These are phyloP conservation scores for Thunnus albacares DNA, from an alignment of 2,797 vertebrate genomes.

Conservation along the genomic window DNA sequence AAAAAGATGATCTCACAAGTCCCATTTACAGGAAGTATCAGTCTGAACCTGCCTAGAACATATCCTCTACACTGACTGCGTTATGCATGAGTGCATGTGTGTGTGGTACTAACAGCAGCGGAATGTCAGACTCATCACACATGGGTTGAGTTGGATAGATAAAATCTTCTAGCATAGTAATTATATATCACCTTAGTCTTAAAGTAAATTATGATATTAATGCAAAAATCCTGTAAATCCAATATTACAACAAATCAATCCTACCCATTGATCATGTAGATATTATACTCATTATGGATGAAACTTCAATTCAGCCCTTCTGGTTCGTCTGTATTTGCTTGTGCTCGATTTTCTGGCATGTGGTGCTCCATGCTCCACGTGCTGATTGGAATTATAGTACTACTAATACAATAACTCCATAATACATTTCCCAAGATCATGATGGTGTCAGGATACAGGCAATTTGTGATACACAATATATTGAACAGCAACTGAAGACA, in stretches of 20 bases:
- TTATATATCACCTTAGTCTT: not conserved
- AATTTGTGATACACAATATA: not conserved
- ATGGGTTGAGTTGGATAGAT: not conserved
- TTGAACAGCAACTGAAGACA: too few relatives aligned
- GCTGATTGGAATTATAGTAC: not conserved
- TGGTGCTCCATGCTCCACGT: not conserved
- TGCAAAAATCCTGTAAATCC: not conserved
- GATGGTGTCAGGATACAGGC: not conserved
- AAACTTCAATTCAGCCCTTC: not conserved
- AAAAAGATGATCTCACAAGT: constrained; percentile 40
- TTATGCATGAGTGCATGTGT: not conserved
- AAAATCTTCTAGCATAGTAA: not conserved
- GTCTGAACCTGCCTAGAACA: constrained; percentile 31
- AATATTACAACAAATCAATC: too few relatives aligned
- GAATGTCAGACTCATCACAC: not conserved
- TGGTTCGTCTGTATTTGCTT: not conserved
- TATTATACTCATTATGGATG: not conserved
- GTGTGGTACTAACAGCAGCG: not conserved
- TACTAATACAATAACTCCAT: too few relatives aligned
- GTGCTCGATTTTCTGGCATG: not conserved
- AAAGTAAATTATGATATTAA: not conserved
- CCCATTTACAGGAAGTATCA: not conserved
- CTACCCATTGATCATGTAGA: too few relatives aligned
- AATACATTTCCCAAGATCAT: not conserved
- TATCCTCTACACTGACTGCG: not conserved